Evolutionary conservation across 2,797 vertebrate species (phyloP), one percentile per base, ranked within the genome.

Genomic region (Sebastes hubbsi): DNA sequence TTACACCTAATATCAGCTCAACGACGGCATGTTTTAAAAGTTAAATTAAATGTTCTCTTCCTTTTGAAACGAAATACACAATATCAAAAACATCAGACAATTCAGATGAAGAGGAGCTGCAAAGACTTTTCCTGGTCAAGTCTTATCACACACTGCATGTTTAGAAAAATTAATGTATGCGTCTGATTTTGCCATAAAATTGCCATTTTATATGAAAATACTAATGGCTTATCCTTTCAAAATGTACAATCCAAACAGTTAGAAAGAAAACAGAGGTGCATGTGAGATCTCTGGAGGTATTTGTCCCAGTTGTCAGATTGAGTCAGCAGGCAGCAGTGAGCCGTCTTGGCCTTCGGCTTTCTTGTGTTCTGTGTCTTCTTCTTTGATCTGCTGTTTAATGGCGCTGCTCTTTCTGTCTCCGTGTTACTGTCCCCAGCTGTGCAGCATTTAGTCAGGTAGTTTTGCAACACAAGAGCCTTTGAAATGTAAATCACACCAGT

Each of bases 351-450:
- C 81, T 52, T 72, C 34, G 63, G 88, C 77, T 68, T 78, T 70
- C 49, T 75, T 80, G 74, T 77, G 61, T n/a, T 34, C 22, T 22
- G 42, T 80, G 80, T 77, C 56, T 80, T 60, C 25, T 14, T 78
- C 85, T 92, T 89, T 92, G 80, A 90, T 88, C 78, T 72, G 66
- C 49, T 81, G 76, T 85, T 82, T 83, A 85, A 91, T 81, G 82
- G 61, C 73, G 83, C 80, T 86, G 71, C 85, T 83, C 74, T 89
- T 62, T 87, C 64, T 88, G 49, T 71, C 76, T 87, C 16, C 13
- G 60, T 74, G 69, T 67, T 68, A n/a, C 42, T 82, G 80, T 91
- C 78, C 88, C 83, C 73, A 82, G 38, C 82, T 81, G 86, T 84
- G 80, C 80, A 80, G 80, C 81, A 68, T 84, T 77, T 81, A 79